A percentile compares a stretch with the other conserved stretches of the same genome.
Evolutionary conservation across 2,113 vertebrate genomes (phyloP).

Genomic region (Coturnix japonica): DNA sequence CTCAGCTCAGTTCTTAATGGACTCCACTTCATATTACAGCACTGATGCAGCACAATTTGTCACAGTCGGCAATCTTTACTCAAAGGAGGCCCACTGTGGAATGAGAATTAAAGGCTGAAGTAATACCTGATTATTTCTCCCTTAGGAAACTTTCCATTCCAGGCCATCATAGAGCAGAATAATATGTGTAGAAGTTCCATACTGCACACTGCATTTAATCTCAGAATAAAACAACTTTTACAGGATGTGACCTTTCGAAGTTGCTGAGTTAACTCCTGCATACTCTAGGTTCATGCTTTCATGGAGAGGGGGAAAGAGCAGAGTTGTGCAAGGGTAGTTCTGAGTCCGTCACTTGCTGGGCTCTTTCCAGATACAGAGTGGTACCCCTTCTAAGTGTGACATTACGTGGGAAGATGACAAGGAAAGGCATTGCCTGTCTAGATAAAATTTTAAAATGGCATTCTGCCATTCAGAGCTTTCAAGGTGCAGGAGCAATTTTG

Average conservation of each 20-base stretch:
- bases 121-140: constrained; percentile 49
- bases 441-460: neutral
- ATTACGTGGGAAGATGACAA: neutral
- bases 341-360: neutral
- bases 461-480: neutral
- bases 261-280: neutral
- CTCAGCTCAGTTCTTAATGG: constrained; percentile 57
- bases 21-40: constrained; percentile 36
- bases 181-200: neutral
- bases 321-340: neutral
- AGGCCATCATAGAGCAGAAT: neutral
- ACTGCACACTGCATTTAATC: neutral
- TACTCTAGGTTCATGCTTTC: neutral
- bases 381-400: neutral
- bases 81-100: constrained; percentile 35
- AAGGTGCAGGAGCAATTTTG: neutral
- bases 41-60: constrained; percentile 70
- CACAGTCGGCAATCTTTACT: constrained; percentile 55
- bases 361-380: neutral
- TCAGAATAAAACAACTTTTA: neutral
- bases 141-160: constrained; percentile 41
- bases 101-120: constrained; percentile 54
- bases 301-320: neutral
- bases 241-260: neutral
- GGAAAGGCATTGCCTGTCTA: neutral